Base-by-base conservation (phyloP, 2,797 vertebrate species). In the Sebastes melanostomus region DNA sequence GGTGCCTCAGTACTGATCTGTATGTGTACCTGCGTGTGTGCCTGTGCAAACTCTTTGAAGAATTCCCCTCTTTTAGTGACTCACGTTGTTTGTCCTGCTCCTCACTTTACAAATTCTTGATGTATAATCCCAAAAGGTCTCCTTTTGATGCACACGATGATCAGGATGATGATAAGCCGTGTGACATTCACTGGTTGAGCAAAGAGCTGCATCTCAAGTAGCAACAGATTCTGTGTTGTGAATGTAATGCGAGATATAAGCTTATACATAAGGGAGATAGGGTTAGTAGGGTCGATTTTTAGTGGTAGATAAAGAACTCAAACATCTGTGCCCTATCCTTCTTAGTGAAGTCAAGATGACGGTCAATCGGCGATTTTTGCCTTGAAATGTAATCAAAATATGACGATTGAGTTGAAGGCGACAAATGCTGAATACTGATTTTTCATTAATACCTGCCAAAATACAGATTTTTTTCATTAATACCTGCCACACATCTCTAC, bases 401-500 rank as follows among this genome's bases (percentile, higher is more conserved):
- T 58, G 22, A 50, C 58, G 63, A 85, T 52, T 83, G 66, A 78
- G 22, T 6, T 13, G 11, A 4, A 77, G 72, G 54, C 66, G 66
- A 80, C 36, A 73, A 11, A 81, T 52, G 65, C 27, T 60, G 61
- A 88, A 78, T 38, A 32, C 63, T 29, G 36, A 69, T 69, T 82
- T 87, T 89, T 82, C 75, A 86, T 89, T 86, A 84, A 50, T 50
- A 50, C 8, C 1, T 50, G 46, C 18, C 18, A 50, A 32, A 88
- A 78, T 38, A 36, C 60, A n/a, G 32, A 69, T 69, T 82, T 87
- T 89, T 82, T 89, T 82, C 75, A 86, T 88, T 86, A 84, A 52
- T 52, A 52, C 18, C 18, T 52, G 46, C 18, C 46, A 52, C 18
- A 50, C 61, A 77, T 61, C 14, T 81, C 60, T 70, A 50, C 32